Base-by-base conservation (phyloP, 2,113 vertebrate species). In the Sebastes fasciatus region DNA sequence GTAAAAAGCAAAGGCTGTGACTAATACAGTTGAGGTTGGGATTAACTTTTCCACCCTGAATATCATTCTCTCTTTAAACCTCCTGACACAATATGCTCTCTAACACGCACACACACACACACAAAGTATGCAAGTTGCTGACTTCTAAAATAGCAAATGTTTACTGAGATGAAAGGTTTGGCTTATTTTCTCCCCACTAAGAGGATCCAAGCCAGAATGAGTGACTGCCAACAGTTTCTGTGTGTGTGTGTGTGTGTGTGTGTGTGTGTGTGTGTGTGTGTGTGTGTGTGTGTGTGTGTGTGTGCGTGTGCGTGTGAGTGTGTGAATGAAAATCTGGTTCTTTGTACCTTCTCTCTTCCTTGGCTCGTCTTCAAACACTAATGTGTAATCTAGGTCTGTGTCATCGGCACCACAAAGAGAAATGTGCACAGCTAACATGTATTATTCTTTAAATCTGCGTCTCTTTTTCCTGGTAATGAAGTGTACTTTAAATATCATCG, bases 151-250 rank as follows among this genome's bases (percentile, higher is more conserved):
- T 91, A 89, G 87, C 74, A 91, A 91, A 90, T 86, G 73, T 91
- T 92, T 91, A 86, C 86, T 66, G 64, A 90, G 87, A 92, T 92
- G 90, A 92, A 92, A 93, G 92, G 87, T 91, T 88, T 89, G 87
- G 89, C 84, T 92, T 91, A 89, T 91, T 82, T 86, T 80, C 69
- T 83, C 66, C 64, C 46, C 69, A 84, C 84, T 90, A 87, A 92
- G 92, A 93, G 83, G 91, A 90, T 93, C 81, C 40, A 5, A 87
- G 88, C 89, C 82, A 92, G 88, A 83, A 80, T 82, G 84, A 91
- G 62, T 75, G 85, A 88, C 87, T 91, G 91, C 91, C 92, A 92
- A 84, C 76, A 80, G 12, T 82, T 71, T 83, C n/a, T 74, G 60
- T 21, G 40, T 51, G 46, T 69, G 45, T 58, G 64, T 78, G 34